Conservation (phyloP, 2,888 invertebrate genomes). For the Drosophila setosimentum region DNA sequence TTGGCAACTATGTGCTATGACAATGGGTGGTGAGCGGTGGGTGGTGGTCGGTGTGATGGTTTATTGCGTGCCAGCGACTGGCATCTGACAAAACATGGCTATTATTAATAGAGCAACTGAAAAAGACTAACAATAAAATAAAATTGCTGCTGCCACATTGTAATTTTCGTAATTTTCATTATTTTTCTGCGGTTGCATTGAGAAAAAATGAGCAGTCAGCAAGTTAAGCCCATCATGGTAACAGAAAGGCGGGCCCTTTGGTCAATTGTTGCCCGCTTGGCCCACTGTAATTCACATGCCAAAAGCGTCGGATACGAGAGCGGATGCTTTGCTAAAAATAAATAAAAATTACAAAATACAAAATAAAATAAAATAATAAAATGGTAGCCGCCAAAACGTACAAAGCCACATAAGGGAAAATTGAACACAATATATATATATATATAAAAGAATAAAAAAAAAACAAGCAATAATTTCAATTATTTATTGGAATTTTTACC, state of each 20-base stretch:
- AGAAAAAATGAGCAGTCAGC: conserved; percentile 47
- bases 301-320: conserved; percentile 39
- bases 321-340: conserved; percentile 15
- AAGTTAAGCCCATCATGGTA: neutral
- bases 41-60: neutral
- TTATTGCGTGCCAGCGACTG: conserved; percentile 2
- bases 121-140: conserved; percentile 16
- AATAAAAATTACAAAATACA: conserved; percentile 17
- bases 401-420: conserved; percentile 39
- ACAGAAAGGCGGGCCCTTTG: neutral
- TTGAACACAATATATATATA: neutral
- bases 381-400: conserved; percentile 28
- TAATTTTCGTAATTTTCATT: conserved; percentile 65
- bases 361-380: conserved; percentile 54
- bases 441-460: conserved; percentile 7
- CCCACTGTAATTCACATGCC: conserved; percentile 65
- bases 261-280: conserved; percentile 10
- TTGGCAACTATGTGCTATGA: conserved; percentile 24
- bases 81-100: conserved; percentile 28
- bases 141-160: conserved; percentile 46
- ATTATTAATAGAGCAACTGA: conserved; percentile 61
- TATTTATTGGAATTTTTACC: conserved; percentile 79
- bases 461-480: conserved; percentile 74
- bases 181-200: conserved; percentile 47
- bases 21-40: neutral